phyloP scores from a whole-genome alignment of 2,888 invertebrate genomes.

The Deilephila elpenor region DNA sequence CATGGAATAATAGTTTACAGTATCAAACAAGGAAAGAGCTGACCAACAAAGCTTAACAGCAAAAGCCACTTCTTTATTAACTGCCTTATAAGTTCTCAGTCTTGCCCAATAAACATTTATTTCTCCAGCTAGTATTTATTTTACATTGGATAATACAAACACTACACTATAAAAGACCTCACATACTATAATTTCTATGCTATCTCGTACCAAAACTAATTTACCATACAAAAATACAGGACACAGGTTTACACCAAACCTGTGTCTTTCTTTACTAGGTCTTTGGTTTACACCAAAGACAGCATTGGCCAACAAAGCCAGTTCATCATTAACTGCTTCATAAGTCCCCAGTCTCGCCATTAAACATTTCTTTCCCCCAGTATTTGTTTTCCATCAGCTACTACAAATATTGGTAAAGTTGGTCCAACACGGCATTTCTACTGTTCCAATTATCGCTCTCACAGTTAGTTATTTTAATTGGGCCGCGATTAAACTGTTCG shows the following conservation, averaged over 20 bases:
- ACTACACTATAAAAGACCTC: no score
- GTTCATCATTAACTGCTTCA: slow-evolving; percentile 15
- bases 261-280: no score
- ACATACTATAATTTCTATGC: no score
- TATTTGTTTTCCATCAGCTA: slow-evolving; percentile 62
- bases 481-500: neutral
- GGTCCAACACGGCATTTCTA: slow-evolving; percentile 48
- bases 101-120: slow-evolving; percentile 46
- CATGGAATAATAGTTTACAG: neutral
- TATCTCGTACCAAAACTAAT: no score
- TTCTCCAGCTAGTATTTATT: slow-evolving; percentile 52
- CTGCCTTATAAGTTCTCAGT: neutral
- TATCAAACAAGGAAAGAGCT: neutral
- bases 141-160: slow-evolving; percentile 59
- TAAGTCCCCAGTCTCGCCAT: slow-evolving; percentile 28
- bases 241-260: no score
- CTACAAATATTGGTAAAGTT: slow-evolving; percentile 60
- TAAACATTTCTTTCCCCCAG: slow-evolving; percentile 48
- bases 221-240: neutral
- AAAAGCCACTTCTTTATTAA: slow-evolving; percentile 14
- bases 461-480: slow-evolving; percentile 8
- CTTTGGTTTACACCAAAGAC: neutral
- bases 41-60: no score
- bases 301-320: neutral
- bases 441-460: slow-evolving; percentile 44